Percentiles rank a stretch among this genome's conserved stretches.
Conservation (phyloP, 2,797 vertebrate genomes). For the Platalea minor region DNA sequence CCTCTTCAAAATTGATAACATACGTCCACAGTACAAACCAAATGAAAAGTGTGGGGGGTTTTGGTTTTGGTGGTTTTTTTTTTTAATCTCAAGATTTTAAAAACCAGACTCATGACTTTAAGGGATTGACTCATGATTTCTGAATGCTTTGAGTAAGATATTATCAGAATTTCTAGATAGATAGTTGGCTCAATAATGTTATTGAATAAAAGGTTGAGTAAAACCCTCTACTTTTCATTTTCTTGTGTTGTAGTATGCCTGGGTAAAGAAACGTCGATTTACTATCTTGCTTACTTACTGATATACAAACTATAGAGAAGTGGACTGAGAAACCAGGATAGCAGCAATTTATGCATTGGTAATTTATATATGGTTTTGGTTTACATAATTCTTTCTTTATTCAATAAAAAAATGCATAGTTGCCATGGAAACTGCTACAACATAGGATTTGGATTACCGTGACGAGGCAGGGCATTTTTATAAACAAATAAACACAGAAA, state of each 20-base stretch:
- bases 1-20: neutral
- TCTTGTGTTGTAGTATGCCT: neutral
- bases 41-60: fast-evolving
- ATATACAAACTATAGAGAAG: neutral
- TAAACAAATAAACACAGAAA: conserved; percentile 40
- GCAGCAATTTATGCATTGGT: conserved; percentile 29
- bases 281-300: neutral
- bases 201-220: neutral
- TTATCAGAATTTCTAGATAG: neutral
- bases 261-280: neutral
- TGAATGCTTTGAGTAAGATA: neutral
- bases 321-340: neutral
- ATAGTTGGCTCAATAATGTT: neutral
- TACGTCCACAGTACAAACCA: neutral
- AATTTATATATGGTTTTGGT: conserved; percentile 52
- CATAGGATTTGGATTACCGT: neutral
- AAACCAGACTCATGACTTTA: neutral
- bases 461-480: neutral
- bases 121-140: neutral
- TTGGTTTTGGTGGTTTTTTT: neutral
- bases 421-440: conserved; percentile 45
- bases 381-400: conserved; percentile 20
- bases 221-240: neutral
- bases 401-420: conserved; percentile 38
- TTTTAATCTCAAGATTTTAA: neutral